Evolutionary conservation across 2,797 vertebrate species (phyloP), one percentile per base, ranked within the genome.

Genomic region (Crypturellus tataupa): DNA sequence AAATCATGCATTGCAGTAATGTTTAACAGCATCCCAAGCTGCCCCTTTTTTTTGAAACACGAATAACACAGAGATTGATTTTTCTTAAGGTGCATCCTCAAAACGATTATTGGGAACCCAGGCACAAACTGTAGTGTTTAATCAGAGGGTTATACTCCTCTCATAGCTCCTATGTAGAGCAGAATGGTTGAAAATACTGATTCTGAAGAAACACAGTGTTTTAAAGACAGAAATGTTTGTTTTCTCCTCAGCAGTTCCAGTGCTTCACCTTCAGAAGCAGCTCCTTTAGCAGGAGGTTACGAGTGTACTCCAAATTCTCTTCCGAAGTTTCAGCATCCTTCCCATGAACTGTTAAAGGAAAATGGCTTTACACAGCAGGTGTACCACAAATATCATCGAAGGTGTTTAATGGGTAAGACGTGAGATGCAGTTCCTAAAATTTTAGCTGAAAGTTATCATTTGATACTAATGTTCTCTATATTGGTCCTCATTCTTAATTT

Each of bases 301-400:
- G 98, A 98, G 71, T 99, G 98, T 89, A 98, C 98, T 53, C 99
- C 99, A 27, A 98, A 98, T 90, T 99, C 98, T 31, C 97, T 99
- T 87, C 99, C 99, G 64, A 99, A 99, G 76, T 99, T 99, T 97
- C 98, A 99, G 97, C 99, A 99, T 94, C 99, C 99, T 56, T 99
- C 99, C 89, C 99, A 99, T 9, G 98, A 99, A 95, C 97, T 99
- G 95, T 95, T 99, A 94, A 98, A 98, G 94, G 98, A 99, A 96
- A 99, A 99, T 83, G 99, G 99, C 97, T 99, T 99, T 95, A 99
- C 99, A 21, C 99, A 99, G 85, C 99, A 99, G 94, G 98, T 99
- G 25, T 99, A 99, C 97, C 98, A 99, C 97, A 99, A 99, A 91
- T 99, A 99, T 93, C 98, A 97, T 58, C 96, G 98, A 62, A 98